Base-by-base conservation (phyloP, 2,888 invertebrate species). In the Elegia similella region DNA sequence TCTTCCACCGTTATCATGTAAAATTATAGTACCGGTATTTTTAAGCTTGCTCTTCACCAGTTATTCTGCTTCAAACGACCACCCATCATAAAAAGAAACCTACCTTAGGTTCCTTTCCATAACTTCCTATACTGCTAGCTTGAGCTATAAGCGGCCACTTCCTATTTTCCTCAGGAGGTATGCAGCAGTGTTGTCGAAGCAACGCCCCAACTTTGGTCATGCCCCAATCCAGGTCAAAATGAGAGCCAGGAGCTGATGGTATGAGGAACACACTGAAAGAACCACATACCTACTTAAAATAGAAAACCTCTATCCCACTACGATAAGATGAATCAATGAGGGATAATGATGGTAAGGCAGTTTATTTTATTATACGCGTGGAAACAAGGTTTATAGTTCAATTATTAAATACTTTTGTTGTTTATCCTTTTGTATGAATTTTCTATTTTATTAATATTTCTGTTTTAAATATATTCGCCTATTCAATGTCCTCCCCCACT, bases 121-220 rank as follows among this genome's bases (percentile, higher is more conserved):
- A 93, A 61, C 95, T 95, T 23, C 98, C 99, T 43, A 99, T 95
- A 65, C 98, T 98, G 32, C 98, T 98, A 57, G 97, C 96, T 84
- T 99, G 98, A 0, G 96, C 96, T 2, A 98, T 80, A 0, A 98
- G 88, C 0, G 95, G 94, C 94, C 96, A 96, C 7, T 78, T 69
- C 0, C 76, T 68, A 8, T 86, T 85, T 68, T 94, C 92, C 1
- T 77, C 75, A 0, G 91, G 69, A 0, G 93, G 84, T 0, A 92
- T 70, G 0, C 83, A 79, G 38, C 95, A 95, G 76, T 97, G 93
- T 60, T 94, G 93, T 3, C 93, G 90, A 8, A 98, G 81, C 42
- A 96, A 72, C 5, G 93, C 80, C 0, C 94, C 93, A 6, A 95
- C 88, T 0, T 93, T 87, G 0, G 92, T 87, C 76, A 95, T 83